Base-by-base conservation (phyloP, 2,113 vertebrate genomes). In the Callipepla californica region DNA sequence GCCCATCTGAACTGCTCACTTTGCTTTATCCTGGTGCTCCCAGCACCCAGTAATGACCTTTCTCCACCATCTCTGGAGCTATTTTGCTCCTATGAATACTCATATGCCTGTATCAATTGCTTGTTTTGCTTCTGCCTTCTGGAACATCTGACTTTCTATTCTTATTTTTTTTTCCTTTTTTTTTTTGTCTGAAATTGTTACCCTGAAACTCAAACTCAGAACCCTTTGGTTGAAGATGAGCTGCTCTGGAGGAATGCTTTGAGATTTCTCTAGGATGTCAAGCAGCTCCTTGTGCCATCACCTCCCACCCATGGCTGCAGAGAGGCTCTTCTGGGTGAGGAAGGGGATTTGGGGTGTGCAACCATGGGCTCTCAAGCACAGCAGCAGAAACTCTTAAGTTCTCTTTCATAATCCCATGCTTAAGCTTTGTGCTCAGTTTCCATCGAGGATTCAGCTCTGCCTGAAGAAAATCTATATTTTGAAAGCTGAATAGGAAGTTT, bases 1-100 rank as follows among this genome's bases (percentile, higher is more conserved):
- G 5, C 44, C 50, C 21, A 11, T 11, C 13, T 14, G 10, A 66
- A 5, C 21, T 6, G 6, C 67, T 70, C 48, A 15, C n/a, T 81
- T 5, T 74, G 12, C 61, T 2, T 40, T 16, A 21, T 18, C 48
- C 67, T 19, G 1, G 1, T 5, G 9, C 47, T 57, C 67, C 13
- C 55, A 62, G 67, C 58, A 32, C 42, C 20, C 45, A 2, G 5
- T 15, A 30, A 44, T 3, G 38, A 32, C 4, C 1, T 8, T 5
- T 9, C 2, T 2, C 7, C 36, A 9, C 58, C 0, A 18, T n/a
- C 30, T 55, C 25, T 38, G 51, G 44, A 16, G 15, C 14, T 40
- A 0, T 4, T 50, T n/a, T 18, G 9, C 19, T 51, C 11, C 59
- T 14, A 0, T 3, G 34, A 36, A 40, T 69, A 38, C 19, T 30